Evolutionary conservation across 2,888 invertebrate species (phyloP), one percentile per base, ranked within the genome.

Genomic region (Rutpela maculata): DNA sequence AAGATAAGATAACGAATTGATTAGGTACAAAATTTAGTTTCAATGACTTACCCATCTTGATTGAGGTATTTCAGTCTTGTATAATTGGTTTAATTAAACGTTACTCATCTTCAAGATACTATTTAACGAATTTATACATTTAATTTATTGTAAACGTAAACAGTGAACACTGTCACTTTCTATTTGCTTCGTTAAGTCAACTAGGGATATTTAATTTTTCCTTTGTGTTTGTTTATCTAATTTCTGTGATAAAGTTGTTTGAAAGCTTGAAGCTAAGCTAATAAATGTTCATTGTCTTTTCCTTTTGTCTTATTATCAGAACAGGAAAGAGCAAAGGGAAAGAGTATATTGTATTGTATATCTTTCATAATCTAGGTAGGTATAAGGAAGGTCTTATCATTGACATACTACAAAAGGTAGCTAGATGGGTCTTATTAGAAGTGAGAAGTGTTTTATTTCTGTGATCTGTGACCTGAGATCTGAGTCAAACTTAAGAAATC

Each of bases 1-100:
- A 75, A 78, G 83, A 83, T 83, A 78, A 83, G 83, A 83, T 82
- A 83, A 81, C 67, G 18, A 55, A 50, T 62, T 62, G 56, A 59
- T 67, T 74, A 77, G 66, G 72, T 71, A 7, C 50, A 55, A 68
- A 68, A 57, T 26, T 18, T 35, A 22, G 66, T 67, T 43, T 5
- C 15, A 26, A 15, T 43, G 0, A 74, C 80, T 80, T 78, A 80
- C 80, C 80, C 80, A 80, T 80, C 70, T 80, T 78, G 63, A 74
- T 75, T 69, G 75, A 65, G 62, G 38, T 55, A 19, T 35, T 69
- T 77, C 80, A 79, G 80, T 77, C 75, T 78, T 80, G 38, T 56
- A 68, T 65, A 71, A 57, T 59, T 71, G 69, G 65, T 73, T 35
- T 68, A 57, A 71, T 76, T 75, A 78, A 72, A 74, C 50, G 31